Base-by-base conservation (phyloP, 2,797 vertebrate species). In the Phylloscopus collybita region DNA sequence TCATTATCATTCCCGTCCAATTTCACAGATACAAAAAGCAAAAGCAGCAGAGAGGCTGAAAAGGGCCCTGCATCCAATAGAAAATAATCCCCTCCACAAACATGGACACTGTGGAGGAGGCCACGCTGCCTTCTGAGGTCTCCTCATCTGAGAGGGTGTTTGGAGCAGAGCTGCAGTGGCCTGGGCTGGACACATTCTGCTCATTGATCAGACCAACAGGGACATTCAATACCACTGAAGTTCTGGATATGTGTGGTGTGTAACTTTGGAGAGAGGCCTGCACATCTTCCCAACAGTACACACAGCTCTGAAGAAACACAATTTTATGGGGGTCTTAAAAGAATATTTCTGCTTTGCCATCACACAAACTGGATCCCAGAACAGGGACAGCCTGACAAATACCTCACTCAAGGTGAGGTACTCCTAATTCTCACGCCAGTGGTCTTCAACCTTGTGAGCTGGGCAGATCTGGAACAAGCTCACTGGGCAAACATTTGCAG, bases 111-210 rank as follows among this genome's bases (percentile, higher is more conserved):
- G 34, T 38, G 51, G 66, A 76, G 40, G 34, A 61, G 20, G 7
- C 27, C 13, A 10, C 1, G 3, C 25, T 75, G 66, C 47, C 18
- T 75, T 49, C 67, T 21, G 47, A 70, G n/a, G 44, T 45, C 50
- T 66, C 51, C 59, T 34, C 7, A 16, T 16, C 2, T 69, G 20
- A 27, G 40, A 71, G 45, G 29, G 50, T 0, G 0, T 7, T n/a
- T 4, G 6, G 34, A 84, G 36, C 65, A n/a, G 13, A 1, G 5
- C 18, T 82, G 30, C 38, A 54, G 53, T 27, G 23, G 5, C 29
- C 32, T 38, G 32, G 47, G 51, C 23, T 61, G 10, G 38, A 26
- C 4, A 40, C 23, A 16, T 38, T 49, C 40, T 67, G n/a, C 47
- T 61, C 54, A 32, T 29, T 9, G 30, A 30, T 53, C 27, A 57